Evolutionary conservation across 2,888 invertebrate genomes (phyloP).

Genomic region (Mayetiola destructor): DNA sequence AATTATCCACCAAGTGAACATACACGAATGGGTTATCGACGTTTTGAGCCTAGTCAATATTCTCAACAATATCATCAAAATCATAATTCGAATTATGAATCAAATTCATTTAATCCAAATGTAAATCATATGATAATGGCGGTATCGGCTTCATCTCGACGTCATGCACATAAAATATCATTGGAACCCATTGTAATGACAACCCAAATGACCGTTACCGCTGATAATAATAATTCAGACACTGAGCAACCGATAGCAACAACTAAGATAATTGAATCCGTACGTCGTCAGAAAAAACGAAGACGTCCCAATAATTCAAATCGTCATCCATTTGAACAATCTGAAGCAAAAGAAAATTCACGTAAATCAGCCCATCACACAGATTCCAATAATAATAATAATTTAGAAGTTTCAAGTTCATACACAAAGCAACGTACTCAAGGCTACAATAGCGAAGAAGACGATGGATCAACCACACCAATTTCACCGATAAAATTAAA

Average conservation of each 20-base stretch:
- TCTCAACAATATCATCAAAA: too few species aligned
- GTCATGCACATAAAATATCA: background rate
- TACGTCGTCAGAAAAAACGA: background rate
- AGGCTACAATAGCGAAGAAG: background rate
- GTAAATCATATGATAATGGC: background rate
- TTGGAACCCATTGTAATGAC: background rate
- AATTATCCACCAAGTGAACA: background rate
- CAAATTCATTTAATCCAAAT: background rate
- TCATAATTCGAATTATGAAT: too few species aligned
- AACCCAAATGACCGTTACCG: background rate
- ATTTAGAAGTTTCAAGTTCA: constrained; percentile 10
- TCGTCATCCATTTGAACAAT: too few species aligned
- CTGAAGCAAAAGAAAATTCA: background rate
- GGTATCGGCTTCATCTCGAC: background rate
- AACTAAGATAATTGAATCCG: background rate
- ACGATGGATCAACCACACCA: background rate
- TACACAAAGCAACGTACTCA: constrained; percentile 3
- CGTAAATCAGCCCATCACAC: background rate
- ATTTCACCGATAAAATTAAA: constrained; percentile 25
- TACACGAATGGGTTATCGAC: background rate
- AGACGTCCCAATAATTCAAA: background rate
- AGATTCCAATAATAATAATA: background rate
- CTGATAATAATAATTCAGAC: background rate
- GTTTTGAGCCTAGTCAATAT: too few species aligned
- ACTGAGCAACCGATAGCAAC: background rate